Evolutionary conservation across 92 coral and sea anemone species (phyloP), one percentile per base, ranked within the genome.

Genomic region (Heliopora coerulea): DNA sequence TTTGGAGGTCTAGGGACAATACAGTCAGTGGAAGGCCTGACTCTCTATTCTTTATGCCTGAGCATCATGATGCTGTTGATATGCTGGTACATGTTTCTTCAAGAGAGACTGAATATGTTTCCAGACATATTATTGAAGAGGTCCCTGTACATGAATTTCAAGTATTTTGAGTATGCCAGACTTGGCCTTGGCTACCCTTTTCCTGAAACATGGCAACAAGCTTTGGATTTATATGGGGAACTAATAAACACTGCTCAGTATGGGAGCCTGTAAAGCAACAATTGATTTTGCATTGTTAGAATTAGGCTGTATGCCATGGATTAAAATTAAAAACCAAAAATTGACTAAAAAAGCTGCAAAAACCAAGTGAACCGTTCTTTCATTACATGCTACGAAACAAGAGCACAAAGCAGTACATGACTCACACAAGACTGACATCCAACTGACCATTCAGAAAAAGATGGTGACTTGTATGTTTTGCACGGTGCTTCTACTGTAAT

Each of bases 21-120:
- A 87, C 88, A 68, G 88, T 80, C 17, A 32, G 77, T 60, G 91
- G 88, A 52, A 59, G 87, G 62, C 91, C 91, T 25, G 88, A 83
- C 68, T 81, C 87, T 11, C 76, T 87, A 13, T 87, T 76, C 66
- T 80, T 78, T 59, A 57, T 84, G 25, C 86, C 91, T 6, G 83
- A 87, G 54, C 58, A 30, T 76, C 85, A 81, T 81, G 85, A 86
- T 20, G 81, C 83, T 58, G 61, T 50, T 19, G 56, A 72, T 35
- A 80, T 66, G 70, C 83, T 81, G 19, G 32, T 74, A 13, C 67
- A 57, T 28, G 79, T 84, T 28, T 46, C 84, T 73, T 18, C 65
- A 26, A 64, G 70, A 44, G 73, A 80, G 78, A 68, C 68, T 28
- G 44, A 62, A 21, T 80, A 69, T 62, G 80, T 50, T n/a, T 80